These are phyloP conservation scores for Nebria brevicollis DNA, from an alignment of 2,888 invertebrate genomes.

Conservation along the genomic window DNA sequence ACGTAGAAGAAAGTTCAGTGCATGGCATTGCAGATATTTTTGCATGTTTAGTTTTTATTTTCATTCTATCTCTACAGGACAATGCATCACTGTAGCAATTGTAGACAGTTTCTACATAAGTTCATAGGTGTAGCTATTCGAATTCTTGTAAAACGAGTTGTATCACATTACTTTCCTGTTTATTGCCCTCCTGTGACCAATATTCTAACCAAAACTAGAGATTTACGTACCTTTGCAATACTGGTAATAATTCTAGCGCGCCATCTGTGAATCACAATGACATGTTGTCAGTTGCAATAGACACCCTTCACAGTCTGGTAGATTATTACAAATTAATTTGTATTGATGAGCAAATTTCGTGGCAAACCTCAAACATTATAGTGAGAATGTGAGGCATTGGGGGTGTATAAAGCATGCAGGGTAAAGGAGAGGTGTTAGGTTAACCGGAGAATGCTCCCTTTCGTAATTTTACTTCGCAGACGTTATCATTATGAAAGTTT, in stretches of 20 bases:
- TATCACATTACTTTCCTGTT: not conserved
- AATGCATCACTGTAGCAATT: not conserved
- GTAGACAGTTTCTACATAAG: not conserved
- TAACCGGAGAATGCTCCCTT: not conserved
- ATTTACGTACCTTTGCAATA: not conserved
- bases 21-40: too few species aligned
- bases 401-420: not conserved
- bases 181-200: not conserved
- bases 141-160: not conserved
- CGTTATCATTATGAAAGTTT: conserved; percentile 1
- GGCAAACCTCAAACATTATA: not conserved
- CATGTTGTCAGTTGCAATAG: not conserved
- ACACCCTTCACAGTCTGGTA: not conserved
- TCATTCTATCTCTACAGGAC: not conserved
- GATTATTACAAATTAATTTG: not conserved
- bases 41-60: not conserved
- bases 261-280: not conserved
- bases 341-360: not conserved
- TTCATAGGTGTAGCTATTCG: not conserved
- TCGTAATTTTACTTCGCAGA: not conserved
- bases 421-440: too few species aligned
- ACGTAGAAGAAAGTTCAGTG: too few species aligned
- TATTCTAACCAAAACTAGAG: not conserved
- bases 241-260: not conserved
- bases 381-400: not conserved